Evolutionary conservation across 2,113 vertebrate genomes (phyloP).

Genomic region (Anarhynchus alexandrinus): DNA sequence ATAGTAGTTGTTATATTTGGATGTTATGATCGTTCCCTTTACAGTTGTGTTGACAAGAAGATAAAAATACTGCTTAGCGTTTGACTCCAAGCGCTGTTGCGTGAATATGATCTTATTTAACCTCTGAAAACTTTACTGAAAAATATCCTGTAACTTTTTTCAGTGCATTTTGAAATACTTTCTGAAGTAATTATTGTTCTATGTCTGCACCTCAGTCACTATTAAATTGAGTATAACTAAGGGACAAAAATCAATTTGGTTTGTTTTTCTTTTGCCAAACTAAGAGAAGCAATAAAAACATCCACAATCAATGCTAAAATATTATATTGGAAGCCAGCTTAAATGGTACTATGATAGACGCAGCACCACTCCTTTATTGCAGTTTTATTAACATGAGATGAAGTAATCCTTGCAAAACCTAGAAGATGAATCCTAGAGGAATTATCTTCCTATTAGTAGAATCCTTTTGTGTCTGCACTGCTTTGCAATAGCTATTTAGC

Average conservation of each 20-base stretch:
- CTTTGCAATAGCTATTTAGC: background rate
- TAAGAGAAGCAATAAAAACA: background rate
- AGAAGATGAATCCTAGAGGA: background rate
- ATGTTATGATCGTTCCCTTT: background rate
- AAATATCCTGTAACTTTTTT: background rate
- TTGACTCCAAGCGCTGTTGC: background rate
- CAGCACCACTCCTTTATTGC: background rate
- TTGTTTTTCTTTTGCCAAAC: background rate
- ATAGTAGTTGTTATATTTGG: background rate
- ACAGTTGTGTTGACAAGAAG: background rate
- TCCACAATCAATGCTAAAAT: background rate
- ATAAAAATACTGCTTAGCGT: background rate
- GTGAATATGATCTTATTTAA: background rate
- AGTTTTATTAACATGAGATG: background rate
- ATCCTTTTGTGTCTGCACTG: background rate
- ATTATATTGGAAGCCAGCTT: background rate
- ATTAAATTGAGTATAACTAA: background rate
- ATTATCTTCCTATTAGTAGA: background rate
- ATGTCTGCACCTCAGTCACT: background rate
- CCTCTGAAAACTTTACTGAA: background rate
- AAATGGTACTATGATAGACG: background rate
- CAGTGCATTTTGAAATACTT: background rate
- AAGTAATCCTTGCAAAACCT: background rate
- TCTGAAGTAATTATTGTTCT: background rate
- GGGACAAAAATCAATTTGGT: background rate